Evolutionary conservation across 2,113 vertebrate species (phyloP), one percentile per base, ranked within the genome.

Genomic region (Anguilla rostrata): DNA sequence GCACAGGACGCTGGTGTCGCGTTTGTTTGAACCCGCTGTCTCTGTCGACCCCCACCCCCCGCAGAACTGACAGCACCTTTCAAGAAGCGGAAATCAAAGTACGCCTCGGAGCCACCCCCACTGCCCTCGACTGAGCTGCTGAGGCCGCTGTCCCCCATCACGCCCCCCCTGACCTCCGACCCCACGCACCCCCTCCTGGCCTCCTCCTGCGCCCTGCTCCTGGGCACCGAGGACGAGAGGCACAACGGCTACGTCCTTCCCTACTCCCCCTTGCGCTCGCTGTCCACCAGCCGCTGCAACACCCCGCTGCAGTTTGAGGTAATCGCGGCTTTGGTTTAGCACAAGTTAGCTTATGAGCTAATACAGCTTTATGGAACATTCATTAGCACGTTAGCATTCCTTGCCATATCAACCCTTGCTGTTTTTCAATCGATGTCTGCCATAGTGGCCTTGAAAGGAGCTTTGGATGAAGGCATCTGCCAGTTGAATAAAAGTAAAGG

Each of bases 221-320:
- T 97, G 7, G 96, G 92, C 63, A 95, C 95, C 86, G 90, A 75
- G 26, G 96, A 97, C 83, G 96, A 97, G 86, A 93, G 91, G 83
- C 95, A 94, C 83, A 97, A 96, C 78, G 95, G 96, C 83, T 97
- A 97, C 2, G 94, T 95, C 88, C 40, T 97, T 66, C 87, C 93
- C 88, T 98, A 97, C 94, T 99, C 98, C 1, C 98, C 98, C 14
- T 94, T 98, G 90, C 94, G 96, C 84, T 98, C 98, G 2, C 96
- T 97, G 91, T 95, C 97, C 88, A 94, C 98, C 93, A 99, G 98
- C 93, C 97, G 97, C 94, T 99, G 98, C 95, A 99, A 99, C 96
- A 99, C 98, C 85, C 98, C 98, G 66, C 95, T 99, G 93, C 98
- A 99, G 90, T 99, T 99, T 89, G 98, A 99, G 96, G 98, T 99